Conservation (phyloP, 2,797 vertebrate species). For the Arrhamphus sclerolepis region DNA sequence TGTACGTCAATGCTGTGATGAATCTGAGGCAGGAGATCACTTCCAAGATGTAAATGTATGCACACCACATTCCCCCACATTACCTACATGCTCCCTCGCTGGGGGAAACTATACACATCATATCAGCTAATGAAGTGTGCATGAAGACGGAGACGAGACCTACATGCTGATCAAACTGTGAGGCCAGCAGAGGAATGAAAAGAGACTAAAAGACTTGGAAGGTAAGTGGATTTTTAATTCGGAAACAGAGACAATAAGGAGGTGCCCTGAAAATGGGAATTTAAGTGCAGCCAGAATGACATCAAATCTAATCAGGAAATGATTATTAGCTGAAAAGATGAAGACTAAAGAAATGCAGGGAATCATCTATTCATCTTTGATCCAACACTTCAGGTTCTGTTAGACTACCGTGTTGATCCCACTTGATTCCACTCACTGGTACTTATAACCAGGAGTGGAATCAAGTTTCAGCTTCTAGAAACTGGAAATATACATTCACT, state of each 20-base stretch:
- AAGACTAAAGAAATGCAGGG: constrained; percentile 14
- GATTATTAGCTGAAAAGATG: constrained; percentile 35
- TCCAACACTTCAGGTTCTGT: too few relatives aligned
- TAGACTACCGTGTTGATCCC: too few relatives aligned
- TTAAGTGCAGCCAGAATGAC: constrained; percentile 36
- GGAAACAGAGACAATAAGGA: constrained; percentile 44
- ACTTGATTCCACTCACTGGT: too few relatives aligned
- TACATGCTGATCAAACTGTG: constrained; percentile 43
- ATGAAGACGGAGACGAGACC: constrained; percentile 16
- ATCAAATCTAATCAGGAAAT: constrained; percentile 38
- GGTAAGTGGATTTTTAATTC: constrained; percentile 66
- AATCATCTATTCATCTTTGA: not conserved
- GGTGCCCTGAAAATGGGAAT: constrained; percentile 31
- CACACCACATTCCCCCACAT: constrained; percentile 4
- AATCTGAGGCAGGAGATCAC: constrained; percentile 22
- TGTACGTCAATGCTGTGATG: constrained; percentile 15
- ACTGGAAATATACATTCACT: too few relatives aligned
- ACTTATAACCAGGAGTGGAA: too few relatives aligned
- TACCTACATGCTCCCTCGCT: not conserved
- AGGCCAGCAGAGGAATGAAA: constrained; percentile 33
- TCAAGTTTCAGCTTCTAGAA: too few relatives aligned
- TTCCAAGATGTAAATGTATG: constrained; percentile 4
- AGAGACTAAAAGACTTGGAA: constrained; percentile 35
- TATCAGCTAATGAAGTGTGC: constrained; percentile 49
- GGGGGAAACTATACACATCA: constrained; percentile 36